These are phyloP conservation scores for Octonoba sinensis DNA, from an alignment of 2,888 invertebrate genomes.

Conservation along the genomic window DNA sequence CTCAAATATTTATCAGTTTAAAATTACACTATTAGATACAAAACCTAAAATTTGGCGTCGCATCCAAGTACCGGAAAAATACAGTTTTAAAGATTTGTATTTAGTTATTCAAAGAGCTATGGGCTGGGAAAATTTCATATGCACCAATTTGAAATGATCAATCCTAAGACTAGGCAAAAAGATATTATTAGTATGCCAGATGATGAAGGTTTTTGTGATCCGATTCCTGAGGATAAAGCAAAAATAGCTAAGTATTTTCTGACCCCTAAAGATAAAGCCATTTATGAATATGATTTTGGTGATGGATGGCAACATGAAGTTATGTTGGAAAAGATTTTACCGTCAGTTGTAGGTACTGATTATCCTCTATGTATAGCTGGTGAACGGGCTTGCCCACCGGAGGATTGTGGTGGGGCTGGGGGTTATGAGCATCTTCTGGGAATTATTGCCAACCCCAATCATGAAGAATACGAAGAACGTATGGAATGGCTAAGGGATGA, in stretches of 20 bases:
- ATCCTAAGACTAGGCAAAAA: background rate
- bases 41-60: conserved; percentile 38
- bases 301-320: conserved; percentile 21
- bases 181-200: background rate
- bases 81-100: conserved; percentile 25
- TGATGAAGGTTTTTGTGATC: background rate
- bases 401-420: conserved; percentile 20
- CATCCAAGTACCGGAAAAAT: conserved; percentile 21
- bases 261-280: background rate
- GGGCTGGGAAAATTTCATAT: conserved; percentile 33
- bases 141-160: conserved; percentile 5
- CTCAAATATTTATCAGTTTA: conserved; percentile 21
- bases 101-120: conserved; percentile 19
- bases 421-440: conserved; percentile 12
- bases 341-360: background rate
- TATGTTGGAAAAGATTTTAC: conserved; percentile 25
- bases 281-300: conserved; percentile 41
- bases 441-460: background rate
- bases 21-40: conserved; percentile 19
- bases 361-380: conserved; percentile 34
- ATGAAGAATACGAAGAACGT: conserved; percentile 15
- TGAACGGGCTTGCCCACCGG: conserved; percentile 31
- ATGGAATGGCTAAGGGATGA: conserved; percentile 7
- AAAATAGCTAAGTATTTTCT: conserved; percentile 14
- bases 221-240: conserved; percentile 9